Conservation (phyloP, 2,888 invertebrate genomes). For the Griposia aprilina region DNA sequence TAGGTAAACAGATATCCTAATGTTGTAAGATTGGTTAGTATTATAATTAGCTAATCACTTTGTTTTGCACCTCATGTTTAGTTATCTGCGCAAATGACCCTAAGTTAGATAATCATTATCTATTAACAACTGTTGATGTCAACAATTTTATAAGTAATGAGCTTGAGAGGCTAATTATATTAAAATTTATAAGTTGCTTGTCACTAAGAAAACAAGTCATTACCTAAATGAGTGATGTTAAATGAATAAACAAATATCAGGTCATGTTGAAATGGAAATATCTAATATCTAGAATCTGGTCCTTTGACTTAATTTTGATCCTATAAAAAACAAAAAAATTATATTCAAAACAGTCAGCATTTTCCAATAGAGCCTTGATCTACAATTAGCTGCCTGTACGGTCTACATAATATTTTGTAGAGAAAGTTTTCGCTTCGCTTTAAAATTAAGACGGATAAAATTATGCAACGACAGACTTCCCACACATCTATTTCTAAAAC, state of each 20-base stretch:
- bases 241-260: neutral
- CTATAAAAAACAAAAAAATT: neutral
- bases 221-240: neutral
- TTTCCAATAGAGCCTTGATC: neutral
- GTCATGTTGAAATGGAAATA: neutral
- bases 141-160: conserved; percentile 31
- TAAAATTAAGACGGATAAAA: neutral
- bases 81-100: conserved; percentile 46
- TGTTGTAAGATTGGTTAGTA: conserved; percentile 13
- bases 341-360: no score
- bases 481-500: neutral
- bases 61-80: conserved; percentile 50
- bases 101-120: neutral
- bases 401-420: neutral
- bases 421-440: no score
- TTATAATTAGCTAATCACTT: conserved; percentile 48
- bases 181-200: neutral
- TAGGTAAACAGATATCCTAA: neutral
- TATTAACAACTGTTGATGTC: conserved; percentile 33
- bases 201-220: conserved; percentile 4
- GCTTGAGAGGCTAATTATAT: conserved; percentile 18
- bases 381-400: no score
- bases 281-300: neutral
- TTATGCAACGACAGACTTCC: conserved; percentile 6
- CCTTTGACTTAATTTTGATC: neutral